Evolutionary conservation across 2,113 vertebrate genomes (phyloP), one percentile per base, ranked within the genome.

Genomic region (Procavia capensis): DNA sequence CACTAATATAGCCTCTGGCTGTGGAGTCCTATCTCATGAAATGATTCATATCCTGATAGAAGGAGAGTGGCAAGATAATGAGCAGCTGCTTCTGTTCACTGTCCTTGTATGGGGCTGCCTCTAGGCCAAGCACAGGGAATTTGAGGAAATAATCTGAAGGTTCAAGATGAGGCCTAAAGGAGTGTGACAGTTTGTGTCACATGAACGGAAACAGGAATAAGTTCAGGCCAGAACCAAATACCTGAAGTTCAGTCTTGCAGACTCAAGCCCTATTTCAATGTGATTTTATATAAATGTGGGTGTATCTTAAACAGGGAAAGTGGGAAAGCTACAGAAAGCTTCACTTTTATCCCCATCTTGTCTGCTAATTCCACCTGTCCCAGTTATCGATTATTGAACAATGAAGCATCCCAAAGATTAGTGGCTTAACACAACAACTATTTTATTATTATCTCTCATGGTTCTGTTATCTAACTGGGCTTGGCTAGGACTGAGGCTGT

Each of bases 221-320:
- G 34, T 54, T 81, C 64, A 61, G 64, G 31, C 31, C 74, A 78
- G 85, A 43, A 86, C 5, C 10, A 24, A 5, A 34, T 76, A 87
- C 34, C 66, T 59, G 84, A 90, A 82, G 61, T 39, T 78, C 20
- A 22, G 34, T 88, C 74, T 82, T 75, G 8, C 14, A 66, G 61
- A 64, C 36, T 25, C 3, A 72, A 72, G 70, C 59, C 39, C 29
- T 93, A 92, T 82, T 91, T 87, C 36, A 76, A 36, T 90, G 64
- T 47, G 54, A 81, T 84, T 93, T 85, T 76, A 81, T 80, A 80
- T 72, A 94, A 86, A 76, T 72, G 57, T 47, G 45, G 24, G n/a
- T 94, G 87, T 43, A 85, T 90, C 86, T 91, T 86, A 68, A 87
- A 20, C 63, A 39, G 59, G 63, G 61, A 57, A 64, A 20, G 70